Conservation (phyloP, 2,888 invertebrate species). For the Machimus atricapillus region DNA sequence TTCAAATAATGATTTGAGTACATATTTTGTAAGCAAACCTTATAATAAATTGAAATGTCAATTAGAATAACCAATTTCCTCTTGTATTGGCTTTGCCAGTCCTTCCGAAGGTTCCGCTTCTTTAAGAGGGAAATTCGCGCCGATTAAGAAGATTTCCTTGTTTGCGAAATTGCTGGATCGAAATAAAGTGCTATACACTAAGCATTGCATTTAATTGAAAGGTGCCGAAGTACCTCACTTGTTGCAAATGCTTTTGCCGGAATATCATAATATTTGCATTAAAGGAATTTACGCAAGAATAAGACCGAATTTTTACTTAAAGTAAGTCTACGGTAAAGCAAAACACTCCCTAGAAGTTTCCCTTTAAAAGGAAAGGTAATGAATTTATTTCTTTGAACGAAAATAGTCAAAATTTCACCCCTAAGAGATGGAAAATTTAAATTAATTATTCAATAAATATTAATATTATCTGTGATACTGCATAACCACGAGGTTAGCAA, state of each 20-base stretch:
- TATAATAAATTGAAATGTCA: slow-evolving; percentile 26
- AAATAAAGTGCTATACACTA: background rate
- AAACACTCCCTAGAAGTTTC: no score
- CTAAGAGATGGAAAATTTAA: no score
- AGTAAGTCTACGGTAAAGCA: no score
- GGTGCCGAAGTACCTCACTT: background rate
- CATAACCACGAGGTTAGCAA: no score
- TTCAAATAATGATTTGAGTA: background rate
- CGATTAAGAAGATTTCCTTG: background rate
- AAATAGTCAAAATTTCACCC: no score
- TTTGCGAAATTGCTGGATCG: background rate
- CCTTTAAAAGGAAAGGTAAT: no score
- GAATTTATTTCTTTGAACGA: no score
- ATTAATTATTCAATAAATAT: no score
- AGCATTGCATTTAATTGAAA: background rate
- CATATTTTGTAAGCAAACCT: background rate
- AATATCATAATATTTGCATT: background rate
- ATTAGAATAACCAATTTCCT: slow-evolving; percentile 23
- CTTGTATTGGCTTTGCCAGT: background rate
- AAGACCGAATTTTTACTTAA: background rate
- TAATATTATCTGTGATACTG: no score
- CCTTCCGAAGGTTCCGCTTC: background rate
- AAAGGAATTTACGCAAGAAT: background rate
- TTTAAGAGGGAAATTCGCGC: background rate
- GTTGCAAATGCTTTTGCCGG: background rate